phyloP scores from a whole-genome alignment of 2,888 invertebrate genomes.

The Halictus ligatus region DNA sequence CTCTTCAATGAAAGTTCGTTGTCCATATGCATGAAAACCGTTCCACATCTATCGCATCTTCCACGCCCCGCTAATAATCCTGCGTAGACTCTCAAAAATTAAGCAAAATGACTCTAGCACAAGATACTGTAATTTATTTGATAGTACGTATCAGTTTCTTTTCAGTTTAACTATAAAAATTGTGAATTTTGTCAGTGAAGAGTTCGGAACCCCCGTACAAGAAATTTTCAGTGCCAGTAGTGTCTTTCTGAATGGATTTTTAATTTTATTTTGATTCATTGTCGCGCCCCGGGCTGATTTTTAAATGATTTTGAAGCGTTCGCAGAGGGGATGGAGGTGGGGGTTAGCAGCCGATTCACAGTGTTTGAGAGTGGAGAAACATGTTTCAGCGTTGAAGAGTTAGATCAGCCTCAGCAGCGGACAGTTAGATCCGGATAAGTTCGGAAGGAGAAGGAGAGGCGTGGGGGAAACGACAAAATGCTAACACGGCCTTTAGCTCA shows the following conservation, averaged over 20 bases:
- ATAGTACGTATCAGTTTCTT: too few species aligned
- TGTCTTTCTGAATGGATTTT: too few species aligned
- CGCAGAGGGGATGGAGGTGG: not conserved
- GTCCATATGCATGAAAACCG: not conserved
- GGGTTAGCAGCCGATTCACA: not conserved
- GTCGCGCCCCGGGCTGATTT: not conserved
- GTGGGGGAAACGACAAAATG: conserved; percentile 53
- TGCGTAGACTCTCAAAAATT: too few species aligned
- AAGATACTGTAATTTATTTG: too few species aligned
- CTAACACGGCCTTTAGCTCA: conserved; percentile 63
- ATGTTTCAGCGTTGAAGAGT: conserved; percentile 10
- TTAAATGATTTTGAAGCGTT: not conserved
- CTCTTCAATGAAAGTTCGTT: conserved; percentile 17
- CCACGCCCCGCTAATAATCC: not conserved
- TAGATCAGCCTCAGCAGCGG: conserved; percentile 15
- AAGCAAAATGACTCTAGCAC: too few species aligned
- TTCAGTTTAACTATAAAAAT: too few species aligned
- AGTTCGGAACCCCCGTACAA: too few species aligned
- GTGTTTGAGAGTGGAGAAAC: conserved; percentile 7
- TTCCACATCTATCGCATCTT: not conserved
- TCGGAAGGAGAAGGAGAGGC: conserved; percentile 40
- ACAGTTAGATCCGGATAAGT: conserved; percentile 39
- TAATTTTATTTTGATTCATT: not conserved
- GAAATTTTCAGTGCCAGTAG: too few species aligned
- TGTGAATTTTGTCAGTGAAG: too few species aligned